Conservation (phyloP, 1,140 invertebrate genomes). For the Pararge aegeria region DNA sequence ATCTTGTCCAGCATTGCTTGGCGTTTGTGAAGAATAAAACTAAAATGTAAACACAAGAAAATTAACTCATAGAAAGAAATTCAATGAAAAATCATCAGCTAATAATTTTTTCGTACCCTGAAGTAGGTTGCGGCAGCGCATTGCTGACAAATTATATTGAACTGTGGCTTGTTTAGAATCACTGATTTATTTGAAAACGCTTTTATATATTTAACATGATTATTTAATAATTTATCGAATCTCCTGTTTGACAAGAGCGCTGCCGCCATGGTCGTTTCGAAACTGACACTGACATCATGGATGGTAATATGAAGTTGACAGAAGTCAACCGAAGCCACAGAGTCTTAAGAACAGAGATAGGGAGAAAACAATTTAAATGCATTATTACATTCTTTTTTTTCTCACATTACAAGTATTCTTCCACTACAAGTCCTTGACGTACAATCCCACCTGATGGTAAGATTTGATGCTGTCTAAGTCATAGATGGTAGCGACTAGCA, state of each 20-base stretch:
- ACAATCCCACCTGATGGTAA: too few relatives aligned
- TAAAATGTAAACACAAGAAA: conserved; percentile 36
- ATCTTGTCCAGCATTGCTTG: conserved; percentile 47
- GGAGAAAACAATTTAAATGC: too few relatives aligned
- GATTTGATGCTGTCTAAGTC: too few relatives aligned
- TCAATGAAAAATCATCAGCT: conserved; percentile 13
- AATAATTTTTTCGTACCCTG: conserved; percentile 46
- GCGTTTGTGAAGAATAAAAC: conserved; percentile 53
- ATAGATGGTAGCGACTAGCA: too few relatives aligned
- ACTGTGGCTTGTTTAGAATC: conserved; percentile 56
- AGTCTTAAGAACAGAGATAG: too few relatives aligned
- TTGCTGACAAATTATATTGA: conserved; percentile 56
- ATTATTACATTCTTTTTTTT: too few relatives aligned
- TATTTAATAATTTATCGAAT: conserved; percentile 62
- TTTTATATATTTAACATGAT: conserved; percentile 56
- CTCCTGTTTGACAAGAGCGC: conserved; percentile 59
- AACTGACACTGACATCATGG: neutral
- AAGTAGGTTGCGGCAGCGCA: conserved; percentile 55
- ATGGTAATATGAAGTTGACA: too few relatives aligned
- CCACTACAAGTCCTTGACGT: too few relatives aligned
- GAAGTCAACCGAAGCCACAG: too few relatives aligned
- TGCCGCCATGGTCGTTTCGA: conserved; percentile 60
- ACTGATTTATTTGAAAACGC: conserved; percentile 40
- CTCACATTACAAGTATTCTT: too few relatives aligned
- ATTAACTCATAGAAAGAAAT: conserved; percentile 5